Percentiles rank a stretch among this genome's conserved stretches.
Conservation (phyloP, 2,797 vertebrate species). For the Semaprochilodus insignis region DNA sequence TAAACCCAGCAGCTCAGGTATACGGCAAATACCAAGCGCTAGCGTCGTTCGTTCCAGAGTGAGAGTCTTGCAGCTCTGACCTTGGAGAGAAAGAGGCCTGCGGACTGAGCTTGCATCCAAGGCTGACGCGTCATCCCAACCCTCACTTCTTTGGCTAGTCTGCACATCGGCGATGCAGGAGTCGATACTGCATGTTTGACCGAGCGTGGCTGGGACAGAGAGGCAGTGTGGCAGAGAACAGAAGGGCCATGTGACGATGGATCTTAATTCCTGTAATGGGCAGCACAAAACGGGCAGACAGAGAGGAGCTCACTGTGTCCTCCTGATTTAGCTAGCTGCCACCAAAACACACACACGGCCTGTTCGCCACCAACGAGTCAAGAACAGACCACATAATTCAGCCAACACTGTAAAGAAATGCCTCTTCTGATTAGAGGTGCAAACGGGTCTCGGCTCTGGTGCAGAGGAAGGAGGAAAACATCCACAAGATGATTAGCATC, state of each 20-base stretch:
- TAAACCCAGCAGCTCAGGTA: not conserved
- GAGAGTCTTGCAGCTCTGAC: not conserved
- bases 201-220: constrained; percentile 3
- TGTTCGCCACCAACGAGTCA: no score
- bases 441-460: not conserved
- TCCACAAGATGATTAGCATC: not conserved
- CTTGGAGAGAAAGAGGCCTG: not conserved
- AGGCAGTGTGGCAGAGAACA: constrained; percentile 2
- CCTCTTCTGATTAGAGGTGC: not conserved
- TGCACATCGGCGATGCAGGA: not conserved
- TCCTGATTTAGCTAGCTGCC: not conserved
- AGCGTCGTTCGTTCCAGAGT: not conserved
- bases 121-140: not conserved
- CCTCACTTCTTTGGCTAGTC: not conserved
- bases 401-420: not conserved
- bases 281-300: constrained; percentile 17
- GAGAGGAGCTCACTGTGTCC: not conserved
- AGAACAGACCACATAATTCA: not conserved
- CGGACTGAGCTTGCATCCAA: not conserved
- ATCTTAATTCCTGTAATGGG: constrained; percentile 6
- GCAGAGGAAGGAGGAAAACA: not conserved
- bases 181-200: not conserved
- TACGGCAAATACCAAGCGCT: not conserved
- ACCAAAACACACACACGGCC: not conserved
- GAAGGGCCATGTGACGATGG: not conserved